Percentiles rank a stretch among this genome's conserved stretches.
Conservation (phyloP, 2,797 vertebrate species). For the Myripristis jacobus region DNA sequence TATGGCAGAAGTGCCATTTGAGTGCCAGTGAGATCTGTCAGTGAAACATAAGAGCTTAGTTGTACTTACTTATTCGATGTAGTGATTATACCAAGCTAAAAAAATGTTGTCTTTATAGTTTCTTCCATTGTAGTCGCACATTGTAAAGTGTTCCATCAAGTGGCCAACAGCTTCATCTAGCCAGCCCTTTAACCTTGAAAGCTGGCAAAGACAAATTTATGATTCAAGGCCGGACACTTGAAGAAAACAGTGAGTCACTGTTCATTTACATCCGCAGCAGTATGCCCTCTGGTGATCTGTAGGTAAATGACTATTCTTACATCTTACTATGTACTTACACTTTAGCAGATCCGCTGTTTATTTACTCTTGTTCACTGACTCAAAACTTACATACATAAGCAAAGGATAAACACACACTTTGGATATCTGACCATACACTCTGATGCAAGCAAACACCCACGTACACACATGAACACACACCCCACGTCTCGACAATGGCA, state of each 20-base stretch:
- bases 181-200: constrained; percentile 67
- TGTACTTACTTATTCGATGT: not conserved
- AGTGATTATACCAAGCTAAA: not conserved
- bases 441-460: not conserved
- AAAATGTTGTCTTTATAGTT: not conserved
- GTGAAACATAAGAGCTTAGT: too few relatives aligned
- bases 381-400: not conserved
- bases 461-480: constrained; percentile 5
- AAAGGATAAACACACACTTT: not conserved
- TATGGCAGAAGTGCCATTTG: not conserved
- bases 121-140: constrained; percentile 25
- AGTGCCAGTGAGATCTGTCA: not conserved
- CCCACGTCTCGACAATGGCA: constrained; percentile 46
- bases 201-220: constrained; percentile 65
- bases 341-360: constrained; percentile 9
- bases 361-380: not conserved
- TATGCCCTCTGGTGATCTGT: constrained; percentile 44
- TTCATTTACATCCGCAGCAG: constrained; percentile 62
- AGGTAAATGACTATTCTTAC: constrained; percentile 25
- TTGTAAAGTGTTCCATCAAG: constrained; percentile 54
- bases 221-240: constrained; percentile 51
- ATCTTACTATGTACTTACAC: constrained; percentile 24
- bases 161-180: constrained; percentile 58
- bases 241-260: constrained; percentile 65
- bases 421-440: constrained; percentile 6